Evolutionary conservation across 53 echinoderm and acorn worm genomes (phyloP), one percentile per base, ranked within the genome.

Genomic region (Echinometra lucunter): DNA sequence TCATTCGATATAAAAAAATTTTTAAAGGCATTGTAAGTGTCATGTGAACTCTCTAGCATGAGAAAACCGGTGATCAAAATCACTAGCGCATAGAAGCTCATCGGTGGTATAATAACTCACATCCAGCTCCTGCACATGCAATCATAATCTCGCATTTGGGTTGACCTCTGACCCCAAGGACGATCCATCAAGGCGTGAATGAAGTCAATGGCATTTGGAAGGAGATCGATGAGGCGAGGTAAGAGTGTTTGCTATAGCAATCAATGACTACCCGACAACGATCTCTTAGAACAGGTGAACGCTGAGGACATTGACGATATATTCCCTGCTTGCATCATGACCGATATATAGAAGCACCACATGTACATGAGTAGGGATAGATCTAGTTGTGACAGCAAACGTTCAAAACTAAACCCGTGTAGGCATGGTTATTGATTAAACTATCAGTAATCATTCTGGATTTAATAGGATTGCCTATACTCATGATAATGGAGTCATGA

Each of bases 221-320:
- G 78, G 42, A 78, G 69, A 78, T 78, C 78, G 78, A 78, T 78
- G 78, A 17, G 19, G 16, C 17, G 78, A 78, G 78, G 69, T 69
- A 69, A 69, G 69, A 69, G 69, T 69, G 23, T 78, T 78, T 78
- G 78, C 38, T 78, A 78, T 78, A 40, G 78, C 78, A 78, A 78
- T 78, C 78, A 78, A 78, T 78, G 78, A 78, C 23, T 78, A 38
- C 42, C 72, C 32, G 38, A 38, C 35, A 42, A 8, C 21, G 78
- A 78, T 78, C 78, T 19, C 1, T 78, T 42, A 19, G 35, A 78
- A 78, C 69, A 78, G 78, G 38, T 78, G 78, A 78, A 38, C 21
- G 38, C 38, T 78, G 38, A 19, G 4, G 38, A 21, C 19, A 23
- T 40, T 18, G 23, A 42, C 78, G 21, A 78, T 78, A 18, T 42